Conservation (phyloP, 2,888 invertebrate species). For the Bellardia bayeri region DNA sequence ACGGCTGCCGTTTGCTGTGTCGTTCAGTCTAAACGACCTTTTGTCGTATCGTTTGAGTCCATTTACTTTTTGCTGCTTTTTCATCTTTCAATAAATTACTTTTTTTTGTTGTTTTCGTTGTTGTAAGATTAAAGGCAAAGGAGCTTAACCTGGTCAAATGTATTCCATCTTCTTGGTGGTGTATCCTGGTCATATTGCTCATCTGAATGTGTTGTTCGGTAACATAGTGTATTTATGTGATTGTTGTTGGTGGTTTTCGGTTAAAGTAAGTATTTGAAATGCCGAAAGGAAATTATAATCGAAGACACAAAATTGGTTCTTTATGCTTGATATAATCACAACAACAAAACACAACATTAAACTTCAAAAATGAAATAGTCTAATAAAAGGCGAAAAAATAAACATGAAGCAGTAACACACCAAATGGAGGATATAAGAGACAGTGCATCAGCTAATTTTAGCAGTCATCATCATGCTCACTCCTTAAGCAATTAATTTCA, state of each 20-base stretch:
- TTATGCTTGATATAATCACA: not conserved
- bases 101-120: conserved; percentile 15
- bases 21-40: conserved; percentile 51
- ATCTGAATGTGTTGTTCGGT: conserved; percentile 1
- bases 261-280: conserved; percentile 47
- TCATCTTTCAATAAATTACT: conserved; percentile 61
- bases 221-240: not conserved
- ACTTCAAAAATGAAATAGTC: not conserved
- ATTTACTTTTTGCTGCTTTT: conserved; percentile 59
- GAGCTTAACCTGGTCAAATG: conserved; percentile 62
- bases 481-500: no score
- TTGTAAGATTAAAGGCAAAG: conserved; percentile 60
- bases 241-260: no score
- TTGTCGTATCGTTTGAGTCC: conserved; percentile 62
- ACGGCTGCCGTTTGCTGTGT: not conserved
- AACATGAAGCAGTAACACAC: no score
- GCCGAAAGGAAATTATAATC: conserved; percentile 63
- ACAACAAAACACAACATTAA: not conserved
- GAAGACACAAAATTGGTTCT: conserved; percentile 50
- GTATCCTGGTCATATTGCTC: conserved; percentile 34
- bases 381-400: not conserved
- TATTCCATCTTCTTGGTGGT: conserved; percentile 43
- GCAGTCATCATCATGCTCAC: no score
- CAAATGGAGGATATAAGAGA: no score
- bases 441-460: no score